Conservation (phyloP, 2,888 invertebrate species). For the Hesperia comma region DNA sequence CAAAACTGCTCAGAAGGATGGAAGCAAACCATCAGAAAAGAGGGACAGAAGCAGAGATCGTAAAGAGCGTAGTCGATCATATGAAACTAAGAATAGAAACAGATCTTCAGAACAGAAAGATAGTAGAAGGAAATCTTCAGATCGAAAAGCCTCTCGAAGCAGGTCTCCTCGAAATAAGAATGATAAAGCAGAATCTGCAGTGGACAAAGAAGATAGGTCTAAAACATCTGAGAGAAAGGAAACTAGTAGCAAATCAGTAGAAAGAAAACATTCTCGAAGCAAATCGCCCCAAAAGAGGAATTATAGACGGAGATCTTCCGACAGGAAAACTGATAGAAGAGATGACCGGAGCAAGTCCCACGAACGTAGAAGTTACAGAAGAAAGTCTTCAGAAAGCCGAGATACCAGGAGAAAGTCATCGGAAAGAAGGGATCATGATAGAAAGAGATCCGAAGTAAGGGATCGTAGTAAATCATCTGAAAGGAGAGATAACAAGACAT, state of each 20-base stretch:
- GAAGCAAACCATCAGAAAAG: slow-evolving; percentile 8
- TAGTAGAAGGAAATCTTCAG: slow-evolving; percentile 14
- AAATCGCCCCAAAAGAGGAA: slow-evolving; percentile 12
- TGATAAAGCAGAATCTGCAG: not conserved
- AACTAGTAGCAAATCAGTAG: slow-evolving; percentile 12
- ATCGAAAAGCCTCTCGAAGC: slow-evolving; percentile 23
- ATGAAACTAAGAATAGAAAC: slow-evolving; percentile 18
- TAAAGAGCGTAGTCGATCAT: slow-evolving; percentile 22
- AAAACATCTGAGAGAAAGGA: slow-evolving; percentile 17
- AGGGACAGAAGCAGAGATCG: slow-evolving; percentile 39
- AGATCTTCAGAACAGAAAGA: slow-evolving; percentile 11
- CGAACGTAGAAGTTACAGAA: slow-evolving; percentile 13
- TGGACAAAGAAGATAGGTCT: not conserved
- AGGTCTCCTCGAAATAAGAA: slow-evolving; percentile 16
- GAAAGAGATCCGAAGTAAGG: slow-evolving; percentile 10
- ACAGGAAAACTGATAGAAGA: slow-evolving; percentile 15
- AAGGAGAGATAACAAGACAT: slow-evolving; percentile 9
- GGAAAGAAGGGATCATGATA: slow-evolving; percentile 11
- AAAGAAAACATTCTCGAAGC: slow-evolving; percentile 18
- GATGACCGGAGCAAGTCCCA: slow-evolving; percentile 19
- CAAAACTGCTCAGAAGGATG: not conserved
- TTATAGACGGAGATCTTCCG: slow-evolving; percentile 17
- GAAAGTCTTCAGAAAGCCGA: slow-evolving; percentile 21
- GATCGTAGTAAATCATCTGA: slow-evolving; percentile 17
- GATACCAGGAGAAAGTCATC: slow-evolving; percentile 3